Conservation (phyloP, 2,113 vertebrate genomes). For the Malurus cyaneus region DNA sequence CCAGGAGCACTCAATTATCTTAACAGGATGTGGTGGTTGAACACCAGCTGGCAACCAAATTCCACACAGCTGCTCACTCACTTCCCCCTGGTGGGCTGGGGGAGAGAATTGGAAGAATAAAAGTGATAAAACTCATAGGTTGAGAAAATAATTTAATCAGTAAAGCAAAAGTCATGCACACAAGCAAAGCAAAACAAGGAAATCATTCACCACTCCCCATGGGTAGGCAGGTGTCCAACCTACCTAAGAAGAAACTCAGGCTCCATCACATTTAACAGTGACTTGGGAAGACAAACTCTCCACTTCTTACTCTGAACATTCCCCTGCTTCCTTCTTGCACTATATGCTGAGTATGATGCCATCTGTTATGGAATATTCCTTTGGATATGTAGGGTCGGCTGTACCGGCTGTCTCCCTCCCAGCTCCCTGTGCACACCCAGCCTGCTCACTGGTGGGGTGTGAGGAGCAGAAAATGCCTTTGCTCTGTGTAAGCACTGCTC, state of each 20-base stretch:
- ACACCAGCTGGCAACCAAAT: not conserved
- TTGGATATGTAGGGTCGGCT: not conserved
- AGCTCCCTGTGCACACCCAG: not conserved
- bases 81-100: not conserved
- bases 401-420: fast-evolving
- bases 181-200: not conserved
- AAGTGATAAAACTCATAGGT: not conserved
- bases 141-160: not conserved
- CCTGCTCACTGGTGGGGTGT: not conserved
- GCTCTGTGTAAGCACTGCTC: not conserved
- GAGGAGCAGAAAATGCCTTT: not conserved
- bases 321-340: not conserved
- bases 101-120: not conserved
- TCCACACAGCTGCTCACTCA: not conserved
- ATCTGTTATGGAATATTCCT: not conserved
- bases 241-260: not conserved
- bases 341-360: not conserved
- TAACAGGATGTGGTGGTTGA: not conserved
- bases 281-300: not conserved
- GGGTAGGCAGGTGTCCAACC: not conserved
- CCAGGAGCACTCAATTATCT: not conserved
- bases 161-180: not conserved
- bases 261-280: not conserved
- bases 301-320: not conserved
- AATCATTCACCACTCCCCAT: not conserved